A percentile compares a stretch with the other conserved stretches of the same genome.
These are phyloP conservation scores for Silurus lanzhouensis DNA, from an alignment of 2,797 vertebrate genomes.

Conservation along the genomic window DNA sequence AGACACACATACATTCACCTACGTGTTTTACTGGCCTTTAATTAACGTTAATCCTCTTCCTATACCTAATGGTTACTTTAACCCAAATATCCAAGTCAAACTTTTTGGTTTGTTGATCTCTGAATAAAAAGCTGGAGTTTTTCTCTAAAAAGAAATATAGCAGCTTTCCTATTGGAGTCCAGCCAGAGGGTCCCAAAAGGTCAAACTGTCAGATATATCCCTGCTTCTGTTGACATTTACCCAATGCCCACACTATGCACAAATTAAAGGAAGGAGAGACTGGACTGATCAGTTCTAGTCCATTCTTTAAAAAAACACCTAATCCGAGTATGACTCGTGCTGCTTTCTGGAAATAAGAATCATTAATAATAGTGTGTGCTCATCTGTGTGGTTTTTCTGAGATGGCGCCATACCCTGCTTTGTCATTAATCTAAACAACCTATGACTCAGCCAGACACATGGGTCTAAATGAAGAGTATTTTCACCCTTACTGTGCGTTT, in stretches of 20 bases:
- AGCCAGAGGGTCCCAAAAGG: neutral
- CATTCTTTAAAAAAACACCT: neutral
- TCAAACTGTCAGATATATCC: neutral
- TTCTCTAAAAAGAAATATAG: neutral
- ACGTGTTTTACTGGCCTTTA: neutral
- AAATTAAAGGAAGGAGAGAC: neutral
- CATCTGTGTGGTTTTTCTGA: slow-evolving; percentile 14
- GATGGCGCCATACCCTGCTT: slow-evolving; percentile 59
- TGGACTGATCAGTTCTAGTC: neutral
- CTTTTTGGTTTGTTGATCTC: neutral
- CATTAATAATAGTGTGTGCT: neutral
- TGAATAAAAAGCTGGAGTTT: neutral
- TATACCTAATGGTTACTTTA: neutral
- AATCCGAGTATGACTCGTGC: slow-evolving; percentile 14
- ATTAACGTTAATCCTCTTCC: neutral
- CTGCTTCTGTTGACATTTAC: neutral
- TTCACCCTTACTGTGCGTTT: slow-evolving; percentile 15
- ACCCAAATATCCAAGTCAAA: too few relatives aligned
- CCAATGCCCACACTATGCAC: neutral
- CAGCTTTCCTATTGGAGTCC: neutral
- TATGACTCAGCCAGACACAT: slow-evolving; percentile 60
- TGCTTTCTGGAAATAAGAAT: slow-evolving; percentile 23
- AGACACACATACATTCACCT: neutral
- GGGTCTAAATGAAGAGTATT: slow-evolving; percentile 34
- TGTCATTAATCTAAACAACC: slow-evolving; percentile 68